Percentiles rank a stretch among this genome's conserved stretches.
Evolutionary conservation across 2,888 invertebrate species (phyloP).

Genomic region (Epinotia ramella): DNA sequence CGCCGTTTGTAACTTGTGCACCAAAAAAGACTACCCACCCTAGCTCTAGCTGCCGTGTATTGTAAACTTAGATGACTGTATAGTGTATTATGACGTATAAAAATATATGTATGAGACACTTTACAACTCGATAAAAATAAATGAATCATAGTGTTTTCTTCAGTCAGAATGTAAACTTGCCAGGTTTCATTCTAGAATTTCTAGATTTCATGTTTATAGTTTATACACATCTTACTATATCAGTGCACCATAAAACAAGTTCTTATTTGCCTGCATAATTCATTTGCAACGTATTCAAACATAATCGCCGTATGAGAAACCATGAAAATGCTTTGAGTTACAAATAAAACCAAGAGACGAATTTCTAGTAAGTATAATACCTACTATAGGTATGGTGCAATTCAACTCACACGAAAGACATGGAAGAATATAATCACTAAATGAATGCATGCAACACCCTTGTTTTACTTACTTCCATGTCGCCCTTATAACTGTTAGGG

Average conservation of each 20-base stretch:
- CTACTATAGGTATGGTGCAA: neutral
- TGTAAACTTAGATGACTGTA: neutral
- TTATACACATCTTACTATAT: too few species aligned
- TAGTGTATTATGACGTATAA: neutral
- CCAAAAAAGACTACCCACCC: neutral
- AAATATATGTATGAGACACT: neutral
- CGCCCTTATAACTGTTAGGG: slow-evolving; percentile 70
- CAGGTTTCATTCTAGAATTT: neutral
- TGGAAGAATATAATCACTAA: slow-evolving; percentile 17
- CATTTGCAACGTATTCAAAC: neutral
- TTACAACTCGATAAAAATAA: neutral
- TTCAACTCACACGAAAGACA: neutral
- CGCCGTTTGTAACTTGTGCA: neutral
- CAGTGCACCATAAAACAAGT: too few species aligned
- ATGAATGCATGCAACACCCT: slow-evolving; percentile 52
- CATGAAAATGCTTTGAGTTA: slow-evolving; percentile 6
- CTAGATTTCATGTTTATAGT: neutral
- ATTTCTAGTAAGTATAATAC: neutral
- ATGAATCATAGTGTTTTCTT: neutral
- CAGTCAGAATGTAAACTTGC: neutral
- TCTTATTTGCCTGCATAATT: neutral
- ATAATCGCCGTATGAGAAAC: neutral
- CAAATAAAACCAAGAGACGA: neutral
- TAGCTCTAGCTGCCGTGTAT: neutral
- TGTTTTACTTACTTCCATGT: slow-evolving; percentile 57